These are phyloP conservation scores for Lanius ludovicianus DNA, from an alignment of 2,113 vertebrate species.

Conservation along the genomic window DNA sequence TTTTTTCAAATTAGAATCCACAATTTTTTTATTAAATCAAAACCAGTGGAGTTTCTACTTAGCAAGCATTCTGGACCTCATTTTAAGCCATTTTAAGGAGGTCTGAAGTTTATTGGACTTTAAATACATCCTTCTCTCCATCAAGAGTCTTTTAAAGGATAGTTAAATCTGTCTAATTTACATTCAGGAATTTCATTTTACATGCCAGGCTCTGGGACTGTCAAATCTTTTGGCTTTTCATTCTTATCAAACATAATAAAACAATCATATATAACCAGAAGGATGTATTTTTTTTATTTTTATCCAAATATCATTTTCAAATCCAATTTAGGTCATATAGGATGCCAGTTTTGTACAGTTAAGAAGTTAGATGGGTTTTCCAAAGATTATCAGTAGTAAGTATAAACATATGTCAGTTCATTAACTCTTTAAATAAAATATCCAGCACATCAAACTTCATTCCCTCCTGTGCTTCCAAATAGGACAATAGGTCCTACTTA, in stretches of 20 bases:
- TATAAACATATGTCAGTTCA: conserved; percentile 53
- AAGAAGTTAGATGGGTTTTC: conserved; percentile 63
- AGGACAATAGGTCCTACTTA: background rate
- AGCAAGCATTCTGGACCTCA: conserved; percentile 64
- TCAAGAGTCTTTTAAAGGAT: conserved; percentile 65
- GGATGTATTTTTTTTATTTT: conserved; percentile 46
- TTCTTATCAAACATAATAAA: conserved; percentile 75
- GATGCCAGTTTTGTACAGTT: conserved; percentile 43
- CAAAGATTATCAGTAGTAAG: conserved; percentile 54
- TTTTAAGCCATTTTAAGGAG: conserved; percentile 73
- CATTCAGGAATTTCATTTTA: conserved; percentile 73
- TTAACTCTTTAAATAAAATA: conserved; percentile 48
- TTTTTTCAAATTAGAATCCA: conserved; percentile 38
- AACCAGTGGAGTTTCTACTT: conserved; percentile 64
- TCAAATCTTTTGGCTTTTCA: conserved; percentile 63
- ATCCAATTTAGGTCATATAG: conserved; percentile 51
- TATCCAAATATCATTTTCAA: conserved; percentile 59
- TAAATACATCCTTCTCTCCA: conserved; percentile 64
- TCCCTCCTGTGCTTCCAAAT: background rate
- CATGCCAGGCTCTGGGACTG: conserved; percentile 56
- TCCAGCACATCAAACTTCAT: background rate
- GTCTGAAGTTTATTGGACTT: conserved; percentile 71
- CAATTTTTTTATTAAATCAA: conserved; percentile 59
- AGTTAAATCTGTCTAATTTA: conserved; percentile 69
- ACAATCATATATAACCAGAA: conserved; percentile 29